A percentile compares a stretch with the other conserved stretches of the same genome.
Evolutionary conservation across 2,888 invertebrate species (phyloP).

Genomic region (Sphaeridia pumilis): DNA sequence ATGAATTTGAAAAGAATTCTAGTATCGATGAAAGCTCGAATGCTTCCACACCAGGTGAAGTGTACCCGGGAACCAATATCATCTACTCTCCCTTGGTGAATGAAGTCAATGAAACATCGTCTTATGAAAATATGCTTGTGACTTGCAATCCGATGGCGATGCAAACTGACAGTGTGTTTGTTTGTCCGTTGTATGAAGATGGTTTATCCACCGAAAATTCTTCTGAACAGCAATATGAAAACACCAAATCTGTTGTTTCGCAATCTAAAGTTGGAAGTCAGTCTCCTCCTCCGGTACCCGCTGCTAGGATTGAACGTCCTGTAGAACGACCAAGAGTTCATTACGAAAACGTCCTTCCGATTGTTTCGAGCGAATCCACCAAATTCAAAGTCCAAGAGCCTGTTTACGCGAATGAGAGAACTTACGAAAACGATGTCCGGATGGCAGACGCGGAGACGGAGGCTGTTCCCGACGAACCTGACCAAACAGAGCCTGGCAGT

Average conservation of each 20-base stretch:
- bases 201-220: no score
- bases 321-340: neutral
- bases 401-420: conserved; percentile 29
- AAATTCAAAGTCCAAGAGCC: no score
- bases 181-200: conserved; percentile 34
- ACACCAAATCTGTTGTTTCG: no score
- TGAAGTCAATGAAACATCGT: conserved; percentile 24
- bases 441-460: neutral
- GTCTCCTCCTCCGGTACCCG: neutral
- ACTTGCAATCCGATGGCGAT: conserved; percentile 15
- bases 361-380: no score
- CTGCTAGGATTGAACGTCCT: neutral
- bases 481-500: neutral
- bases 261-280: no score
- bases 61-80: conserved; percentile 27
- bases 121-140: conserved; percentile 5
- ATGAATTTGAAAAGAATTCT: conserved; percentile 34
- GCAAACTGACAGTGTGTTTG: conserved; percentile 21
- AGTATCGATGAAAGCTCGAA: conserved; percentile 35
- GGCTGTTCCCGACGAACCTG: no score
- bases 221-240: no score
- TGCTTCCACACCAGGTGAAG: conserved; percentile 32
- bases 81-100: conserved; percentile 35
- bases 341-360: conserved; percentile 4
- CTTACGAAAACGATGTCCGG: conserved; percentile 21